phyloP scores from a whole-genome alignment of 1,140 invertebrate genomes.

The Drosophila varians region DNA sequence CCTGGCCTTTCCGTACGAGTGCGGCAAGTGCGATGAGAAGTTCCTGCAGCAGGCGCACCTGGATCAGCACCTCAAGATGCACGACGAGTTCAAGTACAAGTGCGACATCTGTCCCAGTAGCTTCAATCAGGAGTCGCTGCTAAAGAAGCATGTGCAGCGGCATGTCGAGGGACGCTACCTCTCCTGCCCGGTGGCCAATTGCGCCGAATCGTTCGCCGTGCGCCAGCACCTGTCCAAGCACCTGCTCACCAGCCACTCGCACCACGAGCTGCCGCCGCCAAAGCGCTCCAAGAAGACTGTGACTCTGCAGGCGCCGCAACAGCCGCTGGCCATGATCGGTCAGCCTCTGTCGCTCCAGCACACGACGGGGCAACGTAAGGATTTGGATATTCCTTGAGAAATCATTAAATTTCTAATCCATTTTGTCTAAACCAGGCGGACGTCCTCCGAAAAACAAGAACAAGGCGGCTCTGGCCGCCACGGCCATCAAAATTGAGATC shows the following conservation, averaged over 20 bases:
- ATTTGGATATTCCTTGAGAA: not conserved
- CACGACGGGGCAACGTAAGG: conserved; percentile 77
- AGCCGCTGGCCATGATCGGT: conserved; percentile 76
- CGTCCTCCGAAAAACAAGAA: conserved; percentile 80
- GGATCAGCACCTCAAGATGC: conserved; percentile 80
- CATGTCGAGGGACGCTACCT: conserved; percentile 82
- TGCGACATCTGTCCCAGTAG: conserved; percentile 82
- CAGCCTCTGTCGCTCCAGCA: conserved; percentile 76
- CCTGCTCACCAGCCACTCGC: conserved; percentile 78
- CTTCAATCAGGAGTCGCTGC: conserved; percentile 81
- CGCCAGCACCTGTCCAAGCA: conserved; percentile 83
- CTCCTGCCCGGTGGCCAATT: conserved; percentile 78
- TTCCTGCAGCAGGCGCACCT: conserved; percentile 82
- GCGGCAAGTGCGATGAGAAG: conserved; percentile 82
- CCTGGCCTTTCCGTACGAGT: conserved; percentile 78
- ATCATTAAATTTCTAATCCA: conserved; percentile 6
- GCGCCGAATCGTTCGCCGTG: conserved; percentile 79
- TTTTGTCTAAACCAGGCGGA: conserved; percentile 54
- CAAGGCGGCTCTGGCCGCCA: conserved; percentile 60
- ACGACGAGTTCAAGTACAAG: conserved; percentile 82
- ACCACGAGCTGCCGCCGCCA: conserved; percentile 77
- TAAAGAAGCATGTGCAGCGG: conserved; percentile 82
- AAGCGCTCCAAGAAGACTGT: conserved; percentile 81
- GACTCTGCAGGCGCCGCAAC: conserved; percentile 69
- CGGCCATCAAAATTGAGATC: conserved; percentile 79